Evolutionary conservation across 2,113 vertebrate species (phyloP).

Genomic region (Agelaius phoeniceus): DNA sequence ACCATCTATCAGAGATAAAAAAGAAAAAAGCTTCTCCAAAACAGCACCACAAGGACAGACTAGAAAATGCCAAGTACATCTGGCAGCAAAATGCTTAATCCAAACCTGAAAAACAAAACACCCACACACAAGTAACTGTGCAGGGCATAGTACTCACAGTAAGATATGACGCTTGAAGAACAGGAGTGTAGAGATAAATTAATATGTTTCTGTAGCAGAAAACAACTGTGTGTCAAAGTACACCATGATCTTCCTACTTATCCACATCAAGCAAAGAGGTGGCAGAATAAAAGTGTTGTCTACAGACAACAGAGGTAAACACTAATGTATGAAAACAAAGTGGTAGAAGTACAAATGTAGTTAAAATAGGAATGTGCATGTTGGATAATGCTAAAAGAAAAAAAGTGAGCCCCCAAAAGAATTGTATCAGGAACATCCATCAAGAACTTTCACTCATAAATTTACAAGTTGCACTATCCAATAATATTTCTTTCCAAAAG

Average conservation of each 20-base stretch:
- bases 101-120: neutral
- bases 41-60: neutral
- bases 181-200: neutral
- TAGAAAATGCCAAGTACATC: neutral
- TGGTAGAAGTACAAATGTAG: neutral
- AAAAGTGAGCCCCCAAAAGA: neutral
- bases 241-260: neutral
- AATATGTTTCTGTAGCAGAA: neutral
- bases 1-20: neutral
- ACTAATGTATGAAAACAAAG: neutral
- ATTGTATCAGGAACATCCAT: neutral
- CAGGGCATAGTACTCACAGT: neutral
- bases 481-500: neutral
- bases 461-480: neutral
- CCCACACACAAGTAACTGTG: neutral
- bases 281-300: neutral
- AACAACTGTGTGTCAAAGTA: neutral
- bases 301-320: neutral
- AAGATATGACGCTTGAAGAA: neutral
- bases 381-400: neutral
- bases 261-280: neutral
- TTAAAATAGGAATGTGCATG: neutral
- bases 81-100: neutral
- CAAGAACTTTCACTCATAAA: neutral
- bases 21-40: neutral